Evolutionary conservation across 2,888 invertebrate genomes (phyloP), one percentile per base, ranked within the genome.

Genomic region (Protodeltote pygarga): DNA sequence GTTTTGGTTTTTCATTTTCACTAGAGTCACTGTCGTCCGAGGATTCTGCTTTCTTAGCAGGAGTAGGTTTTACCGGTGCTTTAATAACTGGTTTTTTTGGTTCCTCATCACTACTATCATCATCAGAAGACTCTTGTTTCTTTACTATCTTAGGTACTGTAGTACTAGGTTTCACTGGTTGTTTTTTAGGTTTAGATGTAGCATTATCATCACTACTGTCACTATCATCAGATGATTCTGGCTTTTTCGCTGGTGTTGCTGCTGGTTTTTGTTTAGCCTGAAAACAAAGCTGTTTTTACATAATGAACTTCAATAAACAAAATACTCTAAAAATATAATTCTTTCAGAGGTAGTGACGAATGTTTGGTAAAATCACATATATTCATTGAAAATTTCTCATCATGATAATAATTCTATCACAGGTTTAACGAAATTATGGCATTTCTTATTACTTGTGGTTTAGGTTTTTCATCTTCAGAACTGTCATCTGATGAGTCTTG

Each of bases 261-360:
- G 46, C 50, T 16, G 44, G 27, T 60, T 63, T 65, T 0, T 59
- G 39, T 40, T 65, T 68, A 3, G 31, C 41, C 67, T 68, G 25
- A 28, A 57, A 53, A 16, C 15, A 3, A 8, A 8, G 2, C 4
- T 5, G 5, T n/a, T 8, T 19, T 24, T 21, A 2, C 0, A 39
- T 27, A n/a, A 3, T 28, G 9, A 27, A 16, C 3, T 20, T 5
- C 4, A 10, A 3, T 6, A 13, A 5, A 10, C n/a, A 28, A 5
- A 4, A 9, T 19, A 25, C 6, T 16, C 4, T 13, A 0, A 8
- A 9, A 10, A 29, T 11, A 13, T 23, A 13, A 8, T 25, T 24
- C 32, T 46, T 55, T 77, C 77, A 89, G 89, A 87, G 89, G 89
- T 89, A 89, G 89, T 89, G 89, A 89, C 89, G 87, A 89, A 83